A percentile compares a stretch with the other conserved stretches of the same genome.
Evolutionary conservation across 2,888 invertebrate species (phyloP).

Genomic region (Dermolepida albohirtum): DNA sequence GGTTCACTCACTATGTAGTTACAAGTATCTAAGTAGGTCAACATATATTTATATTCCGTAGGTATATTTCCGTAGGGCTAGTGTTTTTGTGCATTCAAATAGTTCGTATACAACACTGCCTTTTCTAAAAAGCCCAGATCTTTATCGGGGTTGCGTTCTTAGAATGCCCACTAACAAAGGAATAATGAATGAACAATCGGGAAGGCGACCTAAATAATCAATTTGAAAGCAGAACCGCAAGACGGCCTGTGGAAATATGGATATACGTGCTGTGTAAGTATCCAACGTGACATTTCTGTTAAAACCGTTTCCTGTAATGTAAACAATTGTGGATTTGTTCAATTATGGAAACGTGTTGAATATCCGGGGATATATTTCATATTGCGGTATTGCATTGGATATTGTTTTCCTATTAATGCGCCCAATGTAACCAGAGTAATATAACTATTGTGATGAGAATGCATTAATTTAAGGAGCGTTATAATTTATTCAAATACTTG

Average conservation of each 20-base stretch:
- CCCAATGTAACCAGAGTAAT: too few relatives aligned
- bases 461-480: too few relatives aligned
- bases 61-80: too few relatives aligned
- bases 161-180: conserved; percentile 3
- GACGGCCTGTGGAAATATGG: too few relatives aligned
- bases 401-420: background rate
- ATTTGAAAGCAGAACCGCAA: conserved; percentile 5
- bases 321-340: conserved; percentile 2
- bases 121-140: conserved; percentile 14
- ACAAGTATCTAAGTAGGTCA: too few relatives aligned
- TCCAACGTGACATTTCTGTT: too few relatives aligned
- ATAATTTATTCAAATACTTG: too few relatives aligned
- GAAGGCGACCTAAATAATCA: conserved; percentile 19
- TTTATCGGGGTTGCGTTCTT: conserved; percentile 6
- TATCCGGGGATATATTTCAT: background rate
- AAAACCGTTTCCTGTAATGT: conserved; percentile 25
- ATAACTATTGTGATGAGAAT: too few relatives aligned
- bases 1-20: too few relatives aligned
- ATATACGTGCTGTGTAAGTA: too few relatives aligned
- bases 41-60: too few relatives aligned
- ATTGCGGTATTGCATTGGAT: background rate
- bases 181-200: conserved; percentile 12
- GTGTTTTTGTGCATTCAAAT: background rate
- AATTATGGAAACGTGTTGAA: conserved; percentile 21
- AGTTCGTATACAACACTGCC: conserved; percentile 1